These are phyloP conservation scores for Stenchaetothrips biformis DNA, from an alignment of 2,888 invertebrate genomes.

Conservation along the genomic window DNA sequence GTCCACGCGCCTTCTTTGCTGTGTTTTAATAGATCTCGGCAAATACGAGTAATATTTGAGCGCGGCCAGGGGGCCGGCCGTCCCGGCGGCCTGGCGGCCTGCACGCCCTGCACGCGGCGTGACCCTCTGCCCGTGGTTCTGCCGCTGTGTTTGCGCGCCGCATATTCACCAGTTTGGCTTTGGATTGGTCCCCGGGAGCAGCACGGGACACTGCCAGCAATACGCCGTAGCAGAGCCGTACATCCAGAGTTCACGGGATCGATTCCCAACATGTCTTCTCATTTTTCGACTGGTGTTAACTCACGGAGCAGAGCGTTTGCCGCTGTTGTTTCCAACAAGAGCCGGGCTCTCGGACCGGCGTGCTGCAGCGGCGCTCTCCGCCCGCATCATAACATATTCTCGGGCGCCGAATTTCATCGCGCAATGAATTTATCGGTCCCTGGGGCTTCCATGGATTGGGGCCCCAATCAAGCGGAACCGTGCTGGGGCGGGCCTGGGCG, in stretches of 20 bases:
- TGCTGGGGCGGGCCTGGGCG: neutral
- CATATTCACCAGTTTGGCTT: constrained; percentile 7
- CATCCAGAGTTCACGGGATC: too few relatives aligned
- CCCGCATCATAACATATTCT: constrained; percentile 18
- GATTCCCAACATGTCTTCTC: too few relatives aligned
- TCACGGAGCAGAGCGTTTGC: too few relatives aligned
- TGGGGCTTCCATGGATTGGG: neutral
- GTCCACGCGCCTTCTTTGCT: neutral
- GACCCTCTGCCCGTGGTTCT: neutral
- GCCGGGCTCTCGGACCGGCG: too few relatives aligned
- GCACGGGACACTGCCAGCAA: too few relatives aligned
- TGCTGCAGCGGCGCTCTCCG: neutral
- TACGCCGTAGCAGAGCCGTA: too few relatives aligned
- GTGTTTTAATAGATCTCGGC: constrained; percentile 8
- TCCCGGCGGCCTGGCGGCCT: neutral
- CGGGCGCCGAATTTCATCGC: constrained; percentile 22
- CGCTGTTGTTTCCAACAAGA: too few relatives aligned
- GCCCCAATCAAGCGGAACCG: constrained; percentile 11
- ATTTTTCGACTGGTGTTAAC: too few relatives aligned
- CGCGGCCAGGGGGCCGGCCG: neutral
- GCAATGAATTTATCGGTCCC: constrained; percentile 23
- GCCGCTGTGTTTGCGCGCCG: neutral
- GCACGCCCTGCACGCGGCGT: neutral
- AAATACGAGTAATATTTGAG: constrained; percentile 9
- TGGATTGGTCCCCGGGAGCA: neutral